These are phyloP conservation scores for Spilosoma lubricipeda DNA, from an alignment of 2,888 invertebrate species.

Conservation along the genomic window DNA sequence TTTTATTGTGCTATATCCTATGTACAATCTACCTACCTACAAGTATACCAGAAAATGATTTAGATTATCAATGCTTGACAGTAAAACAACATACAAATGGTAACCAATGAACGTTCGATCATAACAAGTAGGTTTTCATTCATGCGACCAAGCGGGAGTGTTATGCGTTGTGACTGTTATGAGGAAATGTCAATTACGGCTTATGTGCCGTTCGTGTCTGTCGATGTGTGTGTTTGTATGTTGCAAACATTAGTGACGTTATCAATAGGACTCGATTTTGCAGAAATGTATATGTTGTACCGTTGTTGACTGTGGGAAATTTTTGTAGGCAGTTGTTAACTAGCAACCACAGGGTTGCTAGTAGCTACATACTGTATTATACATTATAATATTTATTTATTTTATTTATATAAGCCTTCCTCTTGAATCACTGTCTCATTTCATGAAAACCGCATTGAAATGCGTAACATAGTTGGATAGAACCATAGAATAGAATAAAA, in stretches of 20 bases:
- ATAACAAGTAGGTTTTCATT: conserved; percentile 34
- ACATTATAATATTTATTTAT: too few species aligned
- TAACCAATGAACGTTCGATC: conserved; percentile 9
- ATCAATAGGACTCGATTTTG: conserved; percentile 11
- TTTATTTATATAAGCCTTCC: too few species aligned
- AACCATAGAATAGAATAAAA: too few species aligned
- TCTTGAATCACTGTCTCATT: too few species aligned
- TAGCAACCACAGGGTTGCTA: too few species aligned
- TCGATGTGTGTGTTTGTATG: conserved; percentile 19
- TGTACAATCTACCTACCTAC: too few species aligned
- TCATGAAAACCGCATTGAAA: too few species aligned
- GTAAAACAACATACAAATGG: background rate
- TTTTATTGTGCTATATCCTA: background rate
- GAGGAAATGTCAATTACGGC: conserved; percentile 47
- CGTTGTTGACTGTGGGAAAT: background rate
- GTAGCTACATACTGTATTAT: too few species aligned
- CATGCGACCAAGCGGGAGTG: conserved; percentile 38
- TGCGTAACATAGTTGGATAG: too few species aligned
- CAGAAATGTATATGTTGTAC: conserved; percentile 13
- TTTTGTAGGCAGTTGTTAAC: background rate
- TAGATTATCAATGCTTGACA: background rate
- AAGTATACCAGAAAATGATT: background rate
- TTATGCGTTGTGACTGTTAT: conserved; percentile 42
- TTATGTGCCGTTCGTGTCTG: conserved; percentile 19
- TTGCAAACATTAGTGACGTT: conserved; percentile 32